Percentiles rank a stretch among this genome's conserved stretches.
phyloP scores from a whole-genome alignment of 2,888 invertebrate species.

The Macaria liturata region DNA sequence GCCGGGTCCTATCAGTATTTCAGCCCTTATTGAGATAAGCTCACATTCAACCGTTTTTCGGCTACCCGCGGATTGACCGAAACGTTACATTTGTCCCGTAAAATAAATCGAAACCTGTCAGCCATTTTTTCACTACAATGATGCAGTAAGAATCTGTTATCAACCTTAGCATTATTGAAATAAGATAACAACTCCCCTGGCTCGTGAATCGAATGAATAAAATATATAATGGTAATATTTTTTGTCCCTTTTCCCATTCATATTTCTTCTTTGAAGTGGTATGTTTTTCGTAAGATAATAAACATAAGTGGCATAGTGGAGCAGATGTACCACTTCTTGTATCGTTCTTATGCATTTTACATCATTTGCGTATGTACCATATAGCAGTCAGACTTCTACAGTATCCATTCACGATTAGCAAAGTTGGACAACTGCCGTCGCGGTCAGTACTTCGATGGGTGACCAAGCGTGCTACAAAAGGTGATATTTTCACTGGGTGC shows the following conservation, averaged over 20 bases:
- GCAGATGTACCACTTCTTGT: neutral
- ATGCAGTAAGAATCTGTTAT: constrained; percentile 24
- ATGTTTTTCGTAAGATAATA: constrained; percentile 4
- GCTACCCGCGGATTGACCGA: constrained; percentile 32
- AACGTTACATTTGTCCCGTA: constrained; percentile 33
- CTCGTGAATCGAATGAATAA: constrained; percentile 16
- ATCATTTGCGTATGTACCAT: too few species aligned
- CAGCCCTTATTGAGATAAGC: constrained; percentile 36
- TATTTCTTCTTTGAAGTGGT: constrained; percentile 9
- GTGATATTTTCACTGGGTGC: too few species aligned
- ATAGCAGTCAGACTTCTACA: too few species aligned
- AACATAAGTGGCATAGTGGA: neutral
- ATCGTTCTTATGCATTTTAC: too few species aligned
- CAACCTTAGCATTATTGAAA: constrained; percentile 17
- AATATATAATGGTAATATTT: constrained; percentile 20
- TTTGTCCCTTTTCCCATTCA: constrained; percentile 14
- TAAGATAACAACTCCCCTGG: constrained; percentile 22
- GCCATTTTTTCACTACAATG: constrained; percentile 38
- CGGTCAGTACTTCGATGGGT: too few species aligned
- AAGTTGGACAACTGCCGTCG: too few species aligned
- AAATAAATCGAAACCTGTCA: constrained; percentile 44
- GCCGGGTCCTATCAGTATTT: constrained; percentile 10
- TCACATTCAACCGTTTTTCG: constrained; percentile 26
- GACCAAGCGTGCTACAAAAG: too few species aligned
- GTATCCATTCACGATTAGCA: too few species aligned